A percentile compares a stretch with the other conserved stretches of the same genome.
These are phyloP conservation scores for Scolopax bukidnonensis DNA, from an alignment of 2,797 vertebrate species.

Conservation along the genomic window DNA sequence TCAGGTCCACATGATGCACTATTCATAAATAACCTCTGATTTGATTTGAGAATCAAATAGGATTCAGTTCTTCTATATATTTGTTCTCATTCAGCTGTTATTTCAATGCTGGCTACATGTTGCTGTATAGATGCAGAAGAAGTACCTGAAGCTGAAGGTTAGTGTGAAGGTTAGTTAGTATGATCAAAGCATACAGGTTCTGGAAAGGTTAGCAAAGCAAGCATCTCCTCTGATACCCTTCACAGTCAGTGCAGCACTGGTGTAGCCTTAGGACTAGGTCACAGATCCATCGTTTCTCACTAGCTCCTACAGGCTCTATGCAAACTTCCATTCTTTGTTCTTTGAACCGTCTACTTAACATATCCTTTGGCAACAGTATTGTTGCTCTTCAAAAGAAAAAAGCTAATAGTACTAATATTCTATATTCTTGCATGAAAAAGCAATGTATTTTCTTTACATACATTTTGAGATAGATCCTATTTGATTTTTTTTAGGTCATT, in stretches of 20 bases:
- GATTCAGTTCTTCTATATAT: neutral
- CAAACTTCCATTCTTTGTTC: neutral
- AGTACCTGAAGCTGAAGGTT: neutral
- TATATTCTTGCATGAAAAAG: neutral
- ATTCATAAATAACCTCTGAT: neutral
- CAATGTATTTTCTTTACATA: neutral
- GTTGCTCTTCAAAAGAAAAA: neutral
- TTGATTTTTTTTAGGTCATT: neutral
- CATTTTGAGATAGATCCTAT: neutral
- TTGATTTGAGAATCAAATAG: neutral
- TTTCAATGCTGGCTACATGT: neutral
- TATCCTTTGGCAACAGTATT: neutral
- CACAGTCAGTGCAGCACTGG: neutral
- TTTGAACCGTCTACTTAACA: neutral
- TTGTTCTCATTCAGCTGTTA: neutral
- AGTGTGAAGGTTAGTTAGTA: neutral
- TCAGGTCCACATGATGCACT: neutral
- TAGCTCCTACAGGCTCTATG: neutral
- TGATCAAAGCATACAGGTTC: neutral
- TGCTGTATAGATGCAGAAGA: neutral
- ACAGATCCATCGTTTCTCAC: neutral
- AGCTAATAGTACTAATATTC: neutral
- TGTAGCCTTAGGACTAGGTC: neutral
- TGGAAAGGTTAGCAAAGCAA: neutral
- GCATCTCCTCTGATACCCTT: neutral